Evolutionary conservation across 2,888 invertebrate species (phyloP).

Genomic region (Diogma glabrata): DNA sequence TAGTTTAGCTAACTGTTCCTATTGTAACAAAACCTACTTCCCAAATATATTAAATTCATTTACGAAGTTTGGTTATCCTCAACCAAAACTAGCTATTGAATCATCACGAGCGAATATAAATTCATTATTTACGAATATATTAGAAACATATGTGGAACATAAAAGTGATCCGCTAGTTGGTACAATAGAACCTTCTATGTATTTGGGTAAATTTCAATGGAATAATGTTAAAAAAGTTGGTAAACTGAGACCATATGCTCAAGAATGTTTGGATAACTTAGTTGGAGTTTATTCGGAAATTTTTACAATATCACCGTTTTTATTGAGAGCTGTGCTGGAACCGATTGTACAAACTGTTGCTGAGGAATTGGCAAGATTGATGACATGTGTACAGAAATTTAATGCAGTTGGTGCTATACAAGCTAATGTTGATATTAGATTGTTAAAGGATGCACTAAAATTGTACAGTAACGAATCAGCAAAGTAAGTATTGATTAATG

Average conservation of each 20-base stretch:
- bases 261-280: constrained; percentile 73
- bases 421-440: constrained; percentile 64
- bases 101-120: constrained; percentile 51
- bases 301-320: constrained; percentile 56
- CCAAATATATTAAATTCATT: constrained; percentile 59
- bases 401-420: constrained; percentile 60
- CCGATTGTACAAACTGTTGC: constrained; percentile 84
- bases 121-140: constrained; percentile 38
- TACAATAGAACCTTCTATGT: constrained; percentile 95
- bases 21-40: constrained; percentile 63
- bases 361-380: constrained; percentile 81
- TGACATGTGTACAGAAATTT: constrained; percentile 63
- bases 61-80: constrained; percentile 51
- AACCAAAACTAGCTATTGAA: constrained; percentile 57
- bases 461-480: constrained; percentile 53
- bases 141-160: constrained; percentile 76
- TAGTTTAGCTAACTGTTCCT: constrained; percentile 79
- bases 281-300: constrained; percentile 41
- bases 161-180: constrained; percentile 91
- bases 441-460: constrained; percentile 52
- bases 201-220: constrained; percentile 80
- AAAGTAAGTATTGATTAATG: constrained; percentile 48
- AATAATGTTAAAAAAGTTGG: constrained; percentile 57
- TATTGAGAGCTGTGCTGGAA: constrained; percentile 58
- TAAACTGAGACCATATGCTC: constrained; percentile 78